phyloP scores from a whole-genome alignment of 2,888 invertebrate genomes.

The Catocala fraxini region DNA sequence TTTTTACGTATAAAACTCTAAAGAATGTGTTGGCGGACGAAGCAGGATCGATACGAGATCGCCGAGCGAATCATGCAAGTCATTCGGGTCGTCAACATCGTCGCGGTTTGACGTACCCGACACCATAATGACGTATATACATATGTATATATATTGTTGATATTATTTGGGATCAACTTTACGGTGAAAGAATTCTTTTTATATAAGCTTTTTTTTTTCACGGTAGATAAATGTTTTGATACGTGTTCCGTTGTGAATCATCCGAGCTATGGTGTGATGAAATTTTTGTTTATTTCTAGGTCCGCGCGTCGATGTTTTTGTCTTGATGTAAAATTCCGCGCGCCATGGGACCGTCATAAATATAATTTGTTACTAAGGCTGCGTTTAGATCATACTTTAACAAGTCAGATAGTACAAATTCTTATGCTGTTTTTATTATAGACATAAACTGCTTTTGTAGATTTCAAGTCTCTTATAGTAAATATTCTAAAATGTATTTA shows the following conservation, averaged over 20 bases:
- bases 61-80: conserved; percentile 73
- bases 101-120: conserved; percentile 72
- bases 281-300: conserved; percentile 40
- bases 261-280: conserved; percentile 31
- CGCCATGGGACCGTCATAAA: conserved; percentile 10
- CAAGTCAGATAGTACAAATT: neutral
- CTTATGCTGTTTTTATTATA: no score
- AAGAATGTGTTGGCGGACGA: conserved; percentile 55
- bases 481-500: no score
- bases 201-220: conserved; percentile 34
- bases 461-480: no score
- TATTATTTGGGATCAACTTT: conserved; percentile 49
- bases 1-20: conserved; percentile 35
- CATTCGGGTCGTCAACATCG: conserved; percentile 79
- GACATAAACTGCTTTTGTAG: no score
- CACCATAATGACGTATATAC: conserved; percentile 64
- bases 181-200: conserved; percentile 26
- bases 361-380: conserved; percentile 7
- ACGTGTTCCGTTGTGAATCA: conserved; percentile 43
- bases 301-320: conserved; percentile 18
- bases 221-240: conserved; percentile 48
- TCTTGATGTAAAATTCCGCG: conserved; percentile 21
- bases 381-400: conserved; percentile 1
- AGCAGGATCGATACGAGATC: conserved; percentile 70
- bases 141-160: conserved; percentile 48